A percentile compares a stretch with the other conserved stretches of the same genome.
phyloP scores from a whole-genome alignment of 2,797 vertebrate genomes.

The Hyperoplus lanceolatus region DNA sequence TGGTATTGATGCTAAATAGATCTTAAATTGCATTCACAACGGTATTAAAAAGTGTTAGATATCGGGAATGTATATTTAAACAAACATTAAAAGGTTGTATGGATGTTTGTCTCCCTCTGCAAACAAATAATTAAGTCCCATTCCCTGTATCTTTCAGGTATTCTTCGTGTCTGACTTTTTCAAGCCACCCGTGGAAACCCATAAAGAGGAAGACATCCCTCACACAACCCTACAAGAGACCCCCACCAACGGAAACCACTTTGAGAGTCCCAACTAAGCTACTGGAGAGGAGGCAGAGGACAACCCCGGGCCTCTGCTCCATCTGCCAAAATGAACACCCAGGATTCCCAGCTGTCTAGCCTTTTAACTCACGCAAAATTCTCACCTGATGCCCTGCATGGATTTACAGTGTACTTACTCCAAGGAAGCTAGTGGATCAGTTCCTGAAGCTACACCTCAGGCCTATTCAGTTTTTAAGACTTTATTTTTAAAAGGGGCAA shows the following conservation, averaged over 20 bases:
- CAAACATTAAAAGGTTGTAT: too few relatives aligned
- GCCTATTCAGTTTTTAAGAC: constrained; percentile 42
- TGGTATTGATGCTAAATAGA: too few relatives aligned
- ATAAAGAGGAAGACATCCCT: constrained; percentile 86
- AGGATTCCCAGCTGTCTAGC: constrained; percentile 48
- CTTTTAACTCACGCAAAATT: constrained; percentile 35
- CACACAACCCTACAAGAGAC: constrained; percentile 93
- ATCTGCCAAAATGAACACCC: constrained; percentile 44
- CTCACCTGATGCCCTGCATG: constrained; percentile 49
- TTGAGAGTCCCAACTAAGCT: constrained; percentile 88
- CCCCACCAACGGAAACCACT: constrained; percentile 92
- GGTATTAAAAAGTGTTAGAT: too few relatives aligned
- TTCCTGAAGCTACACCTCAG: constrained; percentile 31
- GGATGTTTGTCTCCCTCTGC: too few relatives aligned
- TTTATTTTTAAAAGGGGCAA: constrained; percentile 15
- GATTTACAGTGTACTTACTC: constrained; percentile 29
- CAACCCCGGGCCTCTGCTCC: constrained; percentile 25
- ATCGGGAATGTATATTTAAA: too few relatives aligned
- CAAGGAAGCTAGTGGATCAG: constrained; percentile 6
- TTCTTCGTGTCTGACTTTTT: constrained; percentile 96
- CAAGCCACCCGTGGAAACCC: constrained; percentile 83
- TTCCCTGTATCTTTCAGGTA: constrained; percentile 77
- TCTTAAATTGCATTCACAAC: too few relatives aligned
- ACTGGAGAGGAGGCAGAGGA: neutral
- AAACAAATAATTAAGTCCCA: neutral